These are phyloP conservation scores for Myotis planiceps DNA, from an alignment of 2,797 vertebrate species.

Conservation along the genomic window DNA sequence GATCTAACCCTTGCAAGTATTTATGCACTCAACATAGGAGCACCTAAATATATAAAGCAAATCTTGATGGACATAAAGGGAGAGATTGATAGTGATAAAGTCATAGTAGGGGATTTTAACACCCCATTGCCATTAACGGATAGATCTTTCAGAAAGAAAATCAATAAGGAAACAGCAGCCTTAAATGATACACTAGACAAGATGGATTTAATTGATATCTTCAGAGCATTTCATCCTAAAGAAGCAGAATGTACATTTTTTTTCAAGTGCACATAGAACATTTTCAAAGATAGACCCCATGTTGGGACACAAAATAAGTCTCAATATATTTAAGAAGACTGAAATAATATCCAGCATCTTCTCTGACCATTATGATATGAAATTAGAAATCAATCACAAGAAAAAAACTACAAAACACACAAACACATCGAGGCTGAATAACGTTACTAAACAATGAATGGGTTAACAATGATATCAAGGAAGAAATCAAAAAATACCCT, in stretches of 20 bases:
- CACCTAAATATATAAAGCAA: neutral
- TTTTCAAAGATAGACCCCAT: neutral
- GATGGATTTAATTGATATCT: neutral
- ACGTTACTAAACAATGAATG: neutral
- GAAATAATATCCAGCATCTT: neutral
- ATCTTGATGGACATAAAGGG: neutral
- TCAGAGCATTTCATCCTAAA: neutral
- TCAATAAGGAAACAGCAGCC: neutral
- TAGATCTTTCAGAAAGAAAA: neutral
- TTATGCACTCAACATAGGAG: neutral
- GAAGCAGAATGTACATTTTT: neutral
- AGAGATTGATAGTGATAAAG: neutral
- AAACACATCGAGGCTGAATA: neutral
- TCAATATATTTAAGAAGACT: neutral
- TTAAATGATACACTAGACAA: neutral
- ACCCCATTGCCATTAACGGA: neutral
- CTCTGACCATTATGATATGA: neutral
- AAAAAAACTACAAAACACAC: neutral
- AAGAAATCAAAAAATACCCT: neutral
- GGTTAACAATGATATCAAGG: neutral
- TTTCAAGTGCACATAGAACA: neutral
- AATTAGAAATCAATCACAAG: neutral
- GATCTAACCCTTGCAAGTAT: neutral
- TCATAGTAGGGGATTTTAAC: neutral
- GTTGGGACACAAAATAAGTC: neutral